Conservation (phyloP, 2,888 invertebrate genomes). For the Gasteruption jaculator region DNA sequence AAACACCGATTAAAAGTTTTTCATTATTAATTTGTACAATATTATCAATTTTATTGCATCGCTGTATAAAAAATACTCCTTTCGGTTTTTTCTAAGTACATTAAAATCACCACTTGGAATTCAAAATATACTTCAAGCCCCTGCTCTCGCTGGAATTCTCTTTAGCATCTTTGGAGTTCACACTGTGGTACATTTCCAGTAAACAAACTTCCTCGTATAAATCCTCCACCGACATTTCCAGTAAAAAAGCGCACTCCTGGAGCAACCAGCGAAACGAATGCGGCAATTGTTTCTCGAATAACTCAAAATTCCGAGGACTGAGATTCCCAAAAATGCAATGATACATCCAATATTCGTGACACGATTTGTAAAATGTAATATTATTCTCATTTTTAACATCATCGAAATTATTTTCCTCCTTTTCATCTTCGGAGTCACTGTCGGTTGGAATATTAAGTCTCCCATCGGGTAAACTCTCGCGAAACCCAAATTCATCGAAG, state of each 20-base stretch:
- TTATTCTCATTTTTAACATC: not conserved
- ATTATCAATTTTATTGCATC: no score
- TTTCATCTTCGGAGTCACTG: constrained; percentile 25
- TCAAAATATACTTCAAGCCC: no score
- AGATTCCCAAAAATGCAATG: constrained; percentile 40
- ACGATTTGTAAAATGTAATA: constrained; percentile 33
- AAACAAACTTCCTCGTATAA: constrained; percentile 46
- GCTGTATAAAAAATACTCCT: no score
- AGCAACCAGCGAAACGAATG: constrained; percentile 47
- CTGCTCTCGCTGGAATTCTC: no score
- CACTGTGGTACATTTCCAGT: constrained; percentile 42
- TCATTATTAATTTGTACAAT: no score
- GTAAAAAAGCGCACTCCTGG: constrained; percentile 41
- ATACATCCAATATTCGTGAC: constrained; percentile 46
- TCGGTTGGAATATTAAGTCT: constrained; percentile 29
- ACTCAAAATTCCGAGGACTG: constrained; percentile 34
- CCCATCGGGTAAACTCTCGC: constrained; percentile 31
- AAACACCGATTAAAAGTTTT: no score
- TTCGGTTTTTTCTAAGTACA: no score
- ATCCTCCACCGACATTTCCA: constrained; percentile 41
- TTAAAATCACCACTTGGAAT: no score
- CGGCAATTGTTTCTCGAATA: constrained; percentile 41
- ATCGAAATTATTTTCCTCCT: not conserved
- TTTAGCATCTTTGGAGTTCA: no score
- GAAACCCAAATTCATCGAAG: constrained; percentile 37